Evolutionary conservation across 2,888 invertebrate species (phyloP), one percentile per base, ranked within the genome.

Genomic region (Diarsia brunnea): DNA sequence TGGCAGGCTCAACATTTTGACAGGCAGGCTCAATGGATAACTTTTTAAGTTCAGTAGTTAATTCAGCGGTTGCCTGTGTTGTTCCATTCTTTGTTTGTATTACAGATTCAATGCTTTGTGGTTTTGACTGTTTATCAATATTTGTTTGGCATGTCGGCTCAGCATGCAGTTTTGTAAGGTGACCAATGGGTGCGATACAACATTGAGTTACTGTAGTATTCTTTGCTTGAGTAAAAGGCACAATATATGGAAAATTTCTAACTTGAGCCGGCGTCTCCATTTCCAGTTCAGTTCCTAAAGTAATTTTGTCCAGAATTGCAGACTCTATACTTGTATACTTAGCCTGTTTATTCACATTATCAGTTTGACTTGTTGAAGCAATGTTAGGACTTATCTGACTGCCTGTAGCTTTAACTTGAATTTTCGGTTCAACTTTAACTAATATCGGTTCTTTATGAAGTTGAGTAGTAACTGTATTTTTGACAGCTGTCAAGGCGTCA

Each of bases 381-480:
- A 72, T 14, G 16, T 31, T 31, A 24, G 45, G 1, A 68, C 14
- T 49, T 14, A 53, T 19, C 49, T 31, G 61, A 21, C 61, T 51
- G 7, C 12, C 27, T 65, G 45, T 14, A 21, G 14, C 58, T 68
- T 69, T 68, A 21, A 70, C 11, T 27, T 16, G 38, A 21, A 24
- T 65, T 55, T 71, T 47, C 21, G 82, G 58, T 16, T 81, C 81
- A 64, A 64, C 21, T 76, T 76, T 85, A 1, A 24, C 47, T 69
- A 60, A 14, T 10, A 24, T 12, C 11, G 72, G 53, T 14, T 72
- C 69, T 21, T 43, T 53, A 3, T 82, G 76, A 0, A 75, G 4
- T 76, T 82, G 82, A 47, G 77, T 76, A 1, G 61, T 76, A 12
- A 82, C 82, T 27, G 69, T 43, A 71, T 82, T 82, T 12, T 77